Base-by-base conservation (phyloP, 1,140 invertebrate genomes). In the Drosophila oshimai region DNA sequence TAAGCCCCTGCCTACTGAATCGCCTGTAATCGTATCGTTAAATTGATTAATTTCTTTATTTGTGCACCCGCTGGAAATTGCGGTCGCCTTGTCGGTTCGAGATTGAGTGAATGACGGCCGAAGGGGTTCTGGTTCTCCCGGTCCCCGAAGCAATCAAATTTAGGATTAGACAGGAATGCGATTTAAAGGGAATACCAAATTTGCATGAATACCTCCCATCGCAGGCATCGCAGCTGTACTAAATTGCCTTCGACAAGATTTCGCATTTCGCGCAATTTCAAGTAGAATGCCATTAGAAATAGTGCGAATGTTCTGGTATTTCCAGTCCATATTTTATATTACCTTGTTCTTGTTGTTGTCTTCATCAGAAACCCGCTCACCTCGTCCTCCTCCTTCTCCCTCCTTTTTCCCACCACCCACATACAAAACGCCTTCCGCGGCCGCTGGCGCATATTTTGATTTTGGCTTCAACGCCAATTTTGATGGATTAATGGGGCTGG, bases 21-120 rank as follows among this genome's bases (percentile, higher is more conserved):
- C 42, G 49, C 61, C 74, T 36, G 34, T 77, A 68, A 84, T 84
- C 70, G 70, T 55, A 69, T 79, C 72, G 75, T 80, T 60, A 77
- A 81, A 87, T 86, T 87, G 81, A 86, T 86, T 86, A 73, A 81
- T 87, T 81, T 70, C 58, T 70, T 87, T 86, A 70, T 87, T 75
- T 76, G 71, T 46, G 53, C 45, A 45, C 37, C 39, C 51, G 53
- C 33, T 31, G 24, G 53, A 78, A 61, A 50, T 69, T 73, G 37
- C 36, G 51, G 44, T 37, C 44, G 37, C 33, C 60, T 62, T 29
- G 17, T 46, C 26, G 31, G 18, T 62, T 18, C 5, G 26, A 18
- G 49, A 57, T 53, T 39, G 51, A 58, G 34, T 41, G 20, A 47
- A 18, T 18, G 20, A 36, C 29, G 47, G 24, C 17, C 7, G 10